Conservation (phyloP, 2,797 vertebrate species). For the Coregonus sp. region DNA sequence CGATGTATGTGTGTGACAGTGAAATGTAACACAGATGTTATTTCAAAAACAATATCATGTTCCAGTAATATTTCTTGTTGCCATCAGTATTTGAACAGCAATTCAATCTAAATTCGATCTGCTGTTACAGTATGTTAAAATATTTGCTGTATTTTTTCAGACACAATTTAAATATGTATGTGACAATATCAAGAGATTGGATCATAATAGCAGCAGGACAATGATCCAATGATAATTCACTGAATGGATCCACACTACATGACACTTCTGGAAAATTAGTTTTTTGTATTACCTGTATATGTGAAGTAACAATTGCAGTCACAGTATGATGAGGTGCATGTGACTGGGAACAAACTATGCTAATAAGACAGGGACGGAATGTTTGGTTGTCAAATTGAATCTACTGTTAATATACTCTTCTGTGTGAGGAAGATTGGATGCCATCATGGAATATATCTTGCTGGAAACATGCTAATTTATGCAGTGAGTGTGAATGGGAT, state of each 20-base stretch:
- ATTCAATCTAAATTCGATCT: slow-evolving; percentile 2
- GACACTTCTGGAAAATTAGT: background rate
- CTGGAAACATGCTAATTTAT: slow-evolving; percentile 51
- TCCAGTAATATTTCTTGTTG: background rate
- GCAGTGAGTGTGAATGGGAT: slow-evolving; percentile 48
- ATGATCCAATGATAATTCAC: background rate
- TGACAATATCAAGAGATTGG: background rate
- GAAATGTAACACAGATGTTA: background rate
- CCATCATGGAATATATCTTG: slow-evolving; percentile 28
- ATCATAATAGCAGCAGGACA: background rate
- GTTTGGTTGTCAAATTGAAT: slow-evolving; percentile 34
- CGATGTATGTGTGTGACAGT: background rate
- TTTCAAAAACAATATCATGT: background rate
- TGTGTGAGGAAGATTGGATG: slow-evolving; percentile 16
- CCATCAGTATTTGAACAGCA: background rate
- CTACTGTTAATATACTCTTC: slow-evolving; percentile 31
- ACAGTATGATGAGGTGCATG: background rate
- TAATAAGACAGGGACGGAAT: slow-evolving; percentile 11
- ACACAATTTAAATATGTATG: slow-evolving; percentile 6
- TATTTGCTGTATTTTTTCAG: background rate
- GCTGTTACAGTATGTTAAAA: background rate
- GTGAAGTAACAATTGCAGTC: background rate
- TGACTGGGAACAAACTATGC: background rate
- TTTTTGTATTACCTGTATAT: background rate
- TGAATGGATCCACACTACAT: background rate